These are phyloP conservation scores for Ptychobarbus kaznakovi DNA, from an alignment of 2,797 vertebrate species.

Conservation along the genomic window DNA sequence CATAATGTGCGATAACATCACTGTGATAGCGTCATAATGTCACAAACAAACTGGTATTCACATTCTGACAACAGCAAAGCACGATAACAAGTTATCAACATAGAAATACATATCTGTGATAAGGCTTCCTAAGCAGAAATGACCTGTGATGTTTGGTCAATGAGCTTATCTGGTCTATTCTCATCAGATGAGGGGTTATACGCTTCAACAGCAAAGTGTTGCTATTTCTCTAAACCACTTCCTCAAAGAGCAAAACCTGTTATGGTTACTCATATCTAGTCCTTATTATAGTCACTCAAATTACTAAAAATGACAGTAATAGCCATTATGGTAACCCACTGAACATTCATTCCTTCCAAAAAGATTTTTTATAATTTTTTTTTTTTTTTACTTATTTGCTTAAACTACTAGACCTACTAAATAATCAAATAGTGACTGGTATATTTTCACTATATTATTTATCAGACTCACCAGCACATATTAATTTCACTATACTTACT, in stretches of 20 bases:
- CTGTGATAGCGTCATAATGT: neutral
- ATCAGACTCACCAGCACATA: neutral
- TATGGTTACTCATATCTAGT: constrained; percentile 42
- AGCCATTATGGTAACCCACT: neutral
- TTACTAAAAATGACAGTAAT: constrained; percentile 31
- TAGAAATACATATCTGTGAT: neutral
- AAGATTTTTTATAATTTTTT: neutral
- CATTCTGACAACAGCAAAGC: neutral
- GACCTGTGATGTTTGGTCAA: neutral
- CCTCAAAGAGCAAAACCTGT: constrained; percentile 33
- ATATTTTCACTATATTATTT: neutral
- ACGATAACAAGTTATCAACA: neutral
- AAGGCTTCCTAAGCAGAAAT: neutral
- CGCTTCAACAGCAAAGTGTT: constrained; percentile 36
- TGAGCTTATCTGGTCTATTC: constrained; percentile 18
- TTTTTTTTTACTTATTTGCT: neutral
- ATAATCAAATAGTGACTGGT: neutral
- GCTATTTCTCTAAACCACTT: constrained; percentile 63
- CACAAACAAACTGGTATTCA: neutral
- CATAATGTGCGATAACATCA: neutral
- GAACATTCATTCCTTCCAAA: neutral
- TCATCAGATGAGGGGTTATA: constrained; percentile 48
- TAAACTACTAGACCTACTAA: neutral
- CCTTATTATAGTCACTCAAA: constrained; percentile 35
- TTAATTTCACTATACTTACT: neutral